Evolutionary conservation across 2,888 invertebrate genomes (phyloP), one percentile per base, ranked within the genome.

Genomic region (Cremastobaeus sp.): DNA sequence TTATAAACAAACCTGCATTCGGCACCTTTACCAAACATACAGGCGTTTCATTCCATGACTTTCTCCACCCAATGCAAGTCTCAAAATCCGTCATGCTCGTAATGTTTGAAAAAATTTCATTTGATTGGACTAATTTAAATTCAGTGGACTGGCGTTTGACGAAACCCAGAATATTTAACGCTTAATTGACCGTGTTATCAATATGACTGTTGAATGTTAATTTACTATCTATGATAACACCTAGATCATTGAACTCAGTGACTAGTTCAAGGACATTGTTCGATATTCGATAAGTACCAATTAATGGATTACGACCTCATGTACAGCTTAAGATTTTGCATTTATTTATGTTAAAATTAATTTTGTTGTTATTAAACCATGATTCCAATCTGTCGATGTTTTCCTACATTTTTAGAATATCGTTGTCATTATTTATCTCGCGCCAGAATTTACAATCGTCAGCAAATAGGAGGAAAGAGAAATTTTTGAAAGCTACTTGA

Each of bases 381-480:
- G 11, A 11, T 8, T 5, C n/a, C 8, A 59, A 15, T 0, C 9
- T 15, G 2, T 15, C 17, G 3, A 59, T 17, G 25, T 59, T 47
- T 8, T 34, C 12, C 28, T 59, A 47, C 5, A 45, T 6, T n/a
- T n/a, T n/a, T n/a, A 8, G 6, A 0, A 15, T 15, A 12, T 8
- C 9, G 15, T 59, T 37, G 9, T 18, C 8, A 21, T 20, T 25
- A 15, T 20, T 8, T 14, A 59, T 59, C 4, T 21, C n/a, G 1
- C 15, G 11, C 30, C 37, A 30, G 3, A 57, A 43, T 57, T 57
- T 57, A 20, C 43, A 57, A 11, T 37, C 60, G 30, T 60, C 60
- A 0, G 60, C 60, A 35, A 18, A 60, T 12, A 48, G 17, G 2
- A 14, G 2, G 9, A 60, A 48, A 20, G 25, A 9, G 39, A 20